A percentile compares a stretch with the other conserved stretches of the same genome.
phyloP scores from a whole-genome alignment of 2,113 vertebrate species.

The Neolamprologus longior region DNA sequence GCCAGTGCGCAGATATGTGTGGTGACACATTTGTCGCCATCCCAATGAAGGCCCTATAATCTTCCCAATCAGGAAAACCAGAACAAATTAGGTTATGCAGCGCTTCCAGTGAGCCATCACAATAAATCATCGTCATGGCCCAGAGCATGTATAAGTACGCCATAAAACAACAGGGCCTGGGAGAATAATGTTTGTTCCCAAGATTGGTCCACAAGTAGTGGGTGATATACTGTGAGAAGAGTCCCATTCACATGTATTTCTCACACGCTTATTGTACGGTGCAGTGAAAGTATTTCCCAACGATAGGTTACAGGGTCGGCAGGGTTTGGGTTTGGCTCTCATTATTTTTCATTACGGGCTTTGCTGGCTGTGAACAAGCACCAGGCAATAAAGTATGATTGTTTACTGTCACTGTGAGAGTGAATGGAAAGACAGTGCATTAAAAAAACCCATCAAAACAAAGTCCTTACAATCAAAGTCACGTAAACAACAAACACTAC shows the following conservation, averaged over 20 bases:
- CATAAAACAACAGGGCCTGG: conserved; percentile 40
- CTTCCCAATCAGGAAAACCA: conserved; percentile 56
- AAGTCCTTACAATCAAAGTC: background rate
- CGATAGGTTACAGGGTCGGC: conserved; percentile 16
- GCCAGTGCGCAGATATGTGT: conserved; percentile 24
- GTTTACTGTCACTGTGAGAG: conserved; percentile 21
- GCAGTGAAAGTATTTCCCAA: conserved; percentile 30
- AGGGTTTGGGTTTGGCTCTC: conserved; percentile 17
- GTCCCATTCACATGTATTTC: conserved; percentile 24
- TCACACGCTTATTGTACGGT: conserved; percentile 41
- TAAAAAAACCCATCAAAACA: background rate
- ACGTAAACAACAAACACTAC: background rate
- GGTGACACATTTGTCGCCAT: conserved; percentile 50
- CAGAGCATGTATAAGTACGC: background rate
- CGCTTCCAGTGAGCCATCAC: conserved; percentile 28
- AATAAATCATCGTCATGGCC: conserved; percentile 39
- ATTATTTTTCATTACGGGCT: conserved; percentile 10
- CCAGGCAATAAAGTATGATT: background rate
- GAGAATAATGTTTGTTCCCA: conserved; percentile 60
- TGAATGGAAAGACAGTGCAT: background rate
- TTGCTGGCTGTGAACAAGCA: conserved; percentile 31
- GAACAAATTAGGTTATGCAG: conserved; percentile 52
- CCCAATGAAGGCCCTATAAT: conserved; percentile 50
- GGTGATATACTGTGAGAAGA: conserved; percentile 69
- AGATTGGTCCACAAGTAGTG: conserved; percentile 9